Conservation (phyloP, 2,113 vertebrate species). For the Asarcornis scutulata region DNA sequence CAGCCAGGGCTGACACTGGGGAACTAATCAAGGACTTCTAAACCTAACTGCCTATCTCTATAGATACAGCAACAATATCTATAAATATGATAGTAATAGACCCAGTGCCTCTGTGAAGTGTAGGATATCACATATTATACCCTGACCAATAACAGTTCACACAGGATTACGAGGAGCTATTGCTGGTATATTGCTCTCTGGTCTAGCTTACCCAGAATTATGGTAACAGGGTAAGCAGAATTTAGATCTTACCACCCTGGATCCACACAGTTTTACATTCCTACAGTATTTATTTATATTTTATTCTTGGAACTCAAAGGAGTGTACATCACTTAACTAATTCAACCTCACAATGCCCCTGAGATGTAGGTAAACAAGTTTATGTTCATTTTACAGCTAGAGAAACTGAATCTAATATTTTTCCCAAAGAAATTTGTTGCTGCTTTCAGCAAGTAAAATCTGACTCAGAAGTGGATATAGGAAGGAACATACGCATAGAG, state of each 20-base stretch:
- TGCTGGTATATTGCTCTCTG: background rate
- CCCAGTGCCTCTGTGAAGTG: background rate
- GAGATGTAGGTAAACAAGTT: constrained; percentile 11
- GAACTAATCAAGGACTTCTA: constrained; percentile 52
- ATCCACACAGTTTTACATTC: constrained; percentile 22
- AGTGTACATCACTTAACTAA: constrained; percentile 1
- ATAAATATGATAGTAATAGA: constrained; percentile 5
- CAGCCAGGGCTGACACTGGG: background rate
- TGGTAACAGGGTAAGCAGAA: background rate
- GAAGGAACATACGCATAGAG: background rate
- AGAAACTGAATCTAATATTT: constrained; percentile 21
- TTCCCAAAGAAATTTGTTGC: background rate
- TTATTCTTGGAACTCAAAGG: background rate
- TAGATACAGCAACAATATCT: background rate
- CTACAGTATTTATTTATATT: background rate
- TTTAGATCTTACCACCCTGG: background rate
- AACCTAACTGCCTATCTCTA: constrained; percentile 10
- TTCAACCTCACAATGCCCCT: constrained; percentile 1
- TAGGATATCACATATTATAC: background rate
- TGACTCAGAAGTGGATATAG: background rate
- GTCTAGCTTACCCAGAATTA: background rate
- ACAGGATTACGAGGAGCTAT: background rate
- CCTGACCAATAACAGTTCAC: constrained; percentile 6
- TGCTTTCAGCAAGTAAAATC: background rate
- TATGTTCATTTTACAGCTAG: background rate